Conservation (phyloP, 92 coral and sea anemone species). For the Hydrozoanthus gracilis region DNA sequence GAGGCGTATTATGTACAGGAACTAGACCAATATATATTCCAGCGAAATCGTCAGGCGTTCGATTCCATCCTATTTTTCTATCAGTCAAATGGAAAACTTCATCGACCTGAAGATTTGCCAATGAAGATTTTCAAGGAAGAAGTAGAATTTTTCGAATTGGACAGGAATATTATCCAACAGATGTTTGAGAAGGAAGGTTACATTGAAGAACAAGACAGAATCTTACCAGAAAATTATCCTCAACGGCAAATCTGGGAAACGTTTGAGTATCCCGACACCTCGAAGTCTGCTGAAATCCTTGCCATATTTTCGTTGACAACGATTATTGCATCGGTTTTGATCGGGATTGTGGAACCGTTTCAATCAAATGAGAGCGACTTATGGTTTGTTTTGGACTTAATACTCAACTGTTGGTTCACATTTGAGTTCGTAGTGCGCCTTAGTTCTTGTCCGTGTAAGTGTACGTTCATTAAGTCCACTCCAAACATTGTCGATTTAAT, state of each 20-base stretch:
- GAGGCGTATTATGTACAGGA: conserved; percentile 76
- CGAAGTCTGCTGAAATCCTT: conserved; percentile 72
- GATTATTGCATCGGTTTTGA: conserved; percentile 76
- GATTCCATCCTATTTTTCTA: conserved; percentile 92
- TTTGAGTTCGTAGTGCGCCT: conserved; percentile 71
- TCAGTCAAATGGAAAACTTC: conserved; percentile 87
- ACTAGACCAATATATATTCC: conserved; percentile 84
- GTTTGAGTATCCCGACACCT: conserved; percentile 90
- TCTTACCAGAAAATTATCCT: conserved; percentile 65
- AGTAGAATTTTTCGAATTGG: conserved; percentile 91
- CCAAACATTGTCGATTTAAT: conserved; percentile 72
- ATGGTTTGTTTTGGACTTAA: conserved; percentile 75
- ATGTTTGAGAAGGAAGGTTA: conserved; percentile 88
- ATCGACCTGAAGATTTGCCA: conserved; percentile 88
- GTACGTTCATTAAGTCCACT: conserved; percentile 62
- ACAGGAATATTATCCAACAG: conserved; percentile 76
- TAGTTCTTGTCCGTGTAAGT: conserved; percentile 69
- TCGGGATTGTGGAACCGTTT: conserved; percentile 72
- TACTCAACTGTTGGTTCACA: conserved; percentile 80
- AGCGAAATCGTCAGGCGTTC: conserved; percentile 89
- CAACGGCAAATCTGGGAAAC: conserved; percentile 89
- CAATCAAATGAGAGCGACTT: conserved; percentile 39
- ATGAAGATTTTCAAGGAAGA: conserved; percentile 88
- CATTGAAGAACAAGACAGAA: conserved; percentile 56
- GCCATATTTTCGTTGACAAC: conserved; percentile 81